phyloP scores from a whole-genome alignment of 2,888 invertebrate species.

The Bibio marci region DNA sequence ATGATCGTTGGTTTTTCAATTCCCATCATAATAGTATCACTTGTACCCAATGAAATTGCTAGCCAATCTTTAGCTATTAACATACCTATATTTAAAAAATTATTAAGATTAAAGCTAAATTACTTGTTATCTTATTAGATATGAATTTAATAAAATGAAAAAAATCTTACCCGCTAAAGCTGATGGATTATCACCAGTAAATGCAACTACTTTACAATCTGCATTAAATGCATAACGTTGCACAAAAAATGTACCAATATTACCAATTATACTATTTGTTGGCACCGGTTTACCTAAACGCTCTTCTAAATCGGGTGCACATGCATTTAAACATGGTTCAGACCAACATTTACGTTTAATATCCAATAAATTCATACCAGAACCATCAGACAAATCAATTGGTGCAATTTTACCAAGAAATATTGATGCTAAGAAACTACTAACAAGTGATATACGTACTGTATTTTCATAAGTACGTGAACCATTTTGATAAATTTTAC shows the following conservation, averaged over 20 bases:
- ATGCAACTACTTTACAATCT: slow-evolving; percentile 67
- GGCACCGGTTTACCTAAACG: slow-evolving; percentile 64
- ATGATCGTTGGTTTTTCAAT: slow-evolving; percentile 47
- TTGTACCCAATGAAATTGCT: slow-evolving; percentile 81
- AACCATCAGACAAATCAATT: slow-evolving; percentile 83
- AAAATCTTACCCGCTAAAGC: slow-evolving; percentile 71
- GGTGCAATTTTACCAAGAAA: slow-evolving; percentile 77
- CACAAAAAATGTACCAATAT: slow-evolving; percentile 62
- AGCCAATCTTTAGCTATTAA: slow-evolving; percentile 63
- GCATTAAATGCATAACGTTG: slow-evolving; percentile 70
- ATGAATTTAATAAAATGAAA: slow-evolving; percentile 18
- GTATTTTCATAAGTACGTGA: slow-evolving; percentile 55
- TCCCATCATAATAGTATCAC: slow-evolving; percentile 79
- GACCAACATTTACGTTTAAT: slow-evolving; percentile 66
- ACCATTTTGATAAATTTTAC: slow-evolving; percentile 61
- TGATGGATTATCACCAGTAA: slow-evolving; percentile 92
- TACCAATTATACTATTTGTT: slow-evolving; percentile 51
- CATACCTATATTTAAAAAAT: slow-evolving; percentile 58
- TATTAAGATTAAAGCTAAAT: neutral
- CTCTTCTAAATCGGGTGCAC: slow-evolving; percentile 51
- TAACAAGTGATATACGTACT: slow-evolving; percentile 78
- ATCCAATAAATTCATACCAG: slow-evolving; percentile 91
- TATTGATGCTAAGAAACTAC: slow-evolving; percentile 80
- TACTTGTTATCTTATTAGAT: neutral
- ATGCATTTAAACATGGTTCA: slow-evolving; percentile 51